Evolutionary conservation across 1,140 invertebrate species (phyloP).

Genomic region (Caenorhabditis brenneri): DNA sequence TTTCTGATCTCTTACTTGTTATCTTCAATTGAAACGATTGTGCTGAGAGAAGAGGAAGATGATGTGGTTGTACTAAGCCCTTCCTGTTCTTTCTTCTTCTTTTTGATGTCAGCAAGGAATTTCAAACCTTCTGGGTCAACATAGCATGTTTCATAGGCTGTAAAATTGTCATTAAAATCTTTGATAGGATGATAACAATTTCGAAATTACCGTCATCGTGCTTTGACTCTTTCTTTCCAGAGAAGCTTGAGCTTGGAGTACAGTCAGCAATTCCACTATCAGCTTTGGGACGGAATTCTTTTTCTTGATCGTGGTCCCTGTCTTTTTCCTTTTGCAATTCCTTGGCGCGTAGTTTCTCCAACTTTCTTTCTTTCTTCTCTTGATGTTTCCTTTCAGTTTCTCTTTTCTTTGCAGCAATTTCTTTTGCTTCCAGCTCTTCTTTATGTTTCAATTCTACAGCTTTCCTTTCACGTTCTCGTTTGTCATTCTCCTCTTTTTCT

Average conservation of each 20-base stretch:
- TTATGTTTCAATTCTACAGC: constrained; percentile 10
- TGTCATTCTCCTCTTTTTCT: background rate
- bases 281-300: constrained; percentile 1
- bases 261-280: constrained; percentile 31
- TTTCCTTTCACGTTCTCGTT: background rate
- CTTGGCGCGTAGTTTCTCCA: background rate
- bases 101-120: constrained; percentile 17
- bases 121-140: background rate
- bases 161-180: background rate
- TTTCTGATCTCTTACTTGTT: background rate
- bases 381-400: background rate
- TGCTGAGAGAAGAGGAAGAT: background rate
- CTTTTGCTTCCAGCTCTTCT: background rate
- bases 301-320: background rate
- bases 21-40: background rate
- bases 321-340: constrained; percentile 10
- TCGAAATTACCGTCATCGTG: background rate
- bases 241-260: constrained; percentile 3
- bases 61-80: background rate
- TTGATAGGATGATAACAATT: too few relatives aligned
- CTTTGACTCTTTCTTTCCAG: background rate
- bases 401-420: background rate
- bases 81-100: background rate
- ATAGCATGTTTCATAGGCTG: background rate
- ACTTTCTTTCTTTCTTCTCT: background rate